These are phyloP conservation scores for Heterotis niloticus DNA, from an alignment of 2,113 vertebrate genomes.

Conservation along the genomic window DNA sequence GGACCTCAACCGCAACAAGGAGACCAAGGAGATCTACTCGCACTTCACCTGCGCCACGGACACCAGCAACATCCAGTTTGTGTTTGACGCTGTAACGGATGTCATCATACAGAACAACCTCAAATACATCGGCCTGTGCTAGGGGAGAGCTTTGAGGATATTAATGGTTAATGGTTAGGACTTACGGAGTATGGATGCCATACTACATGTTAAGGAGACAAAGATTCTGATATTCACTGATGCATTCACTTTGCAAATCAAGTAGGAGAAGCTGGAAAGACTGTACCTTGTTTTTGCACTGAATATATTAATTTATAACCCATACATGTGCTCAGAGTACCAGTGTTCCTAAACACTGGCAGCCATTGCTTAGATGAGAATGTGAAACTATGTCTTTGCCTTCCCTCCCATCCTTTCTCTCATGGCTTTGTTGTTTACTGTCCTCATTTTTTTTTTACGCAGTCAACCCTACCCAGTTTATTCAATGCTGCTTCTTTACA, in stretches of 20 bases:
- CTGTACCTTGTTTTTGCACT: slow-evolving; percentile 58
- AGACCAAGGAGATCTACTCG: slow-evolving; percentile 99
- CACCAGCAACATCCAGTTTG: slow-evolving; percentile 98
- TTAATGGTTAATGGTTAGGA: background rate
- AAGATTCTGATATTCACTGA: slow-evolving; percentile 38
- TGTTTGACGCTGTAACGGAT: slow-evolving; percentile 97
- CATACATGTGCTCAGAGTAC: slow-evolving; percentile 37
- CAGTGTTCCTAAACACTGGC: background rate
- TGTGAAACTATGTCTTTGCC: background rate
- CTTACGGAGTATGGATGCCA: background rate
- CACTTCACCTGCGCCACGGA: slow-evolving; percentile 85
- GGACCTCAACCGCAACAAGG: slow-evolving; percentile 99
- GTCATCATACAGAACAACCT: slow-evolving; percentile 99
- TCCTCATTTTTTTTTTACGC: slow-evolving; percentile 36
- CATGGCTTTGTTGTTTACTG: background rate
- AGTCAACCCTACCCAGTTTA: slow-evolving; percentile 55
- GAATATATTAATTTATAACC: slow-evolving; percentile 62
- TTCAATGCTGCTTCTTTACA: slow-evolving; percentile 62
- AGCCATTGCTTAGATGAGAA: slow-evolving; percentile 7
- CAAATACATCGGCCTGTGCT: slow-evolving; percentile 98
- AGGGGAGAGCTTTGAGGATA: slow-evolving; percentile 54
- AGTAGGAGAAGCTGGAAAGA: slow-evolving; percentile 41
- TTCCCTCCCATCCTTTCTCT: background rate
- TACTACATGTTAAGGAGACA: background rate
- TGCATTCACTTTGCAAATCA: slow-evolving; percentile 40